A percentile compares a stretch with the other conserved stretches of the same genome.
These are phyloP conservation scores for Drusus annulatus DNA, from an alignment of 1,140 invertebrate genomes.

Conservation along the genomic window DNA sequence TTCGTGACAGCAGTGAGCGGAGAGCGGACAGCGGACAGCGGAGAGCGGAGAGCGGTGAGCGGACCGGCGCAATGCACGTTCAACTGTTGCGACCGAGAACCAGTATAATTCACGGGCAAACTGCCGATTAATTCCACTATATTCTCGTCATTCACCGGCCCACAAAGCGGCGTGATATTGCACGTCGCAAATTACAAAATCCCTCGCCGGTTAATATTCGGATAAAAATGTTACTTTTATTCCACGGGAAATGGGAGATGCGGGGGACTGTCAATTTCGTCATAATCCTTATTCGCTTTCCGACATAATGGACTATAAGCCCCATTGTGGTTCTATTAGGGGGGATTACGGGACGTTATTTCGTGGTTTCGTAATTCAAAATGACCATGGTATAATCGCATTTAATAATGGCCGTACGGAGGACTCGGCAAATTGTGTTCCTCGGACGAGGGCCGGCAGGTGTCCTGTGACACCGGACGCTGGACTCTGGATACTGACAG, in stretches of 20 bases:
- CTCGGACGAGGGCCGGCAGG: no score
- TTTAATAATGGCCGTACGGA: slow-evolving; percentile 15
- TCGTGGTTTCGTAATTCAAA: slow-evolving; percentile 8
- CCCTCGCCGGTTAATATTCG: not conserved
- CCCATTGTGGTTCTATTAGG: not conserved
- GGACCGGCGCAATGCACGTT: no score
- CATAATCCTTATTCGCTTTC: not conserved
- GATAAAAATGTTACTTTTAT: slow-evolving; percentile 2
- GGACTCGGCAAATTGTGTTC: not conserved
- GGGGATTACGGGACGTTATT: slow-evolving; percentile 13
- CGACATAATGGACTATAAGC: slow-evolving; percentile 16
- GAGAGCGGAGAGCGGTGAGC: no score
- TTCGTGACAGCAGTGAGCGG: no score
- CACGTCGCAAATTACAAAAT: no score
- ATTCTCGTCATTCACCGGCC: no score
- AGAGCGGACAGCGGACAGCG: no score
- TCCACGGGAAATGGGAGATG: not conserved
- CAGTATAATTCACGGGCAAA: no score
- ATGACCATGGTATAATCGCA: slow-evolving; percentile 1
- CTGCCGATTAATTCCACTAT: no score
- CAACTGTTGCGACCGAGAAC: no score
- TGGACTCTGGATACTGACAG: not conserved
- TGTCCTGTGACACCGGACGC: not conserved
- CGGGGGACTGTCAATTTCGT: not conserved
- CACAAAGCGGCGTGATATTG: no score